Evolutionary conservation across 92 coral and sea anemone species (phyloP), one percentile per base, ranked within the genome.

Genomic region (Diadumene lineata): DNA sequence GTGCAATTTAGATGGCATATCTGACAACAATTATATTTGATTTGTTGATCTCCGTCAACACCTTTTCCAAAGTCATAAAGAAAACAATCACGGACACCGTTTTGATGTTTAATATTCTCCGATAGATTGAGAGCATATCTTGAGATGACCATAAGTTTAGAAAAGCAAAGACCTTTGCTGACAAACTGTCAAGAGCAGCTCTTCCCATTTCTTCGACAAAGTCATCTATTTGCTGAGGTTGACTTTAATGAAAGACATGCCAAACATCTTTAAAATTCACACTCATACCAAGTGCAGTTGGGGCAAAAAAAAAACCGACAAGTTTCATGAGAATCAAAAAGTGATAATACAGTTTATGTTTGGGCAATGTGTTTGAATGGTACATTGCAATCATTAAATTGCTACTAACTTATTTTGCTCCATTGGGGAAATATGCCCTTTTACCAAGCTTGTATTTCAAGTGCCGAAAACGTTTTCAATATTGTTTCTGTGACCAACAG

Each of bases 231-330:
- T 71, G 64, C 50, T 55, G 44, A 50, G 91, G 87, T 31, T 87
- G 91, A 25, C 87, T 84, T 65, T 82, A 86, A 24, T 76, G 84
- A 7, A 82, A 73, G 76, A 86, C 81, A 38, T 77, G 64, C 22
- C 68, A 30, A 18, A 86, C 86, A 31, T 77, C 79, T 18, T 65
- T 69, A 69, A 81, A 74, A 32, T 86, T 81, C 2, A 82, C 28
- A 6, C 87, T 79, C 3, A 74, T 85, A 26, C 75, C 61, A 7
- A 70, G 34, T 34, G 90, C 93, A 44, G 86, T 85, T 22, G 90
- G 69, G 22, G 93, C 83, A 69, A 88, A 80, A 34, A 85, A 87
- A 13, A 85, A 65, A 22, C 83, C 68, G 79, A n/a, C 90, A 85
- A 50, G 38, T 50, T 24, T 90, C 89, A 32, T 56, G 25, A 27